Percentiles rank a stretch among this genome's conserved stretches.
Evolutionary conservation across 2,888 invertebrate species (phyloP).

Genomic region (Magallana nippona): DNA sequence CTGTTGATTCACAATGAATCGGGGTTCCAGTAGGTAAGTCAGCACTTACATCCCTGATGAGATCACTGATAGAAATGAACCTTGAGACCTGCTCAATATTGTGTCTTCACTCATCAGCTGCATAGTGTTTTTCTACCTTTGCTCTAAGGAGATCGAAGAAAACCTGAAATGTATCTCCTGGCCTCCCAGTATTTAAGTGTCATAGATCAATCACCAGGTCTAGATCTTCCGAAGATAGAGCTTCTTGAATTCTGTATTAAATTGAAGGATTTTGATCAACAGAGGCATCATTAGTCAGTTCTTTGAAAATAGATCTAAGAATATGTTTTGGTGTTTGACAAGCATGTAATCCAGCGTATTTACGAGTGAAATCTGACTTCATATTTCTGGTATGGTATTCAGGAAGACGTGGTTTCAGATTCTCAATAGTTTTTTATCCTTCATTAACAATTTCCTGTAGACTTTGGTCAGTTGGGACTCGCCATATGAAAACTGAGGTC

Average conservation of each 20-base stretch:
- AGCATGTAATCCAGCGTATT: slow-evolving; percentile 41
- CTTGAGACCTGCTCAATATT: slow-evolving; percentile 49
- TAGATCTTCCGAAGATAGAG: slow-evolving; percentile 47
- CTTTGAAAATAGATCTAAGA: slow-evolving; percentile 43
- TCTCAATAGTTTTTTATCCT: slow-evolving; percentile 40
- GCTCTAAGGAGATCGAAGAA: slow-evolving; percentile 49
- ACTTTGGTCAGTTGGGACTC: slow-evolving; percentile 42
- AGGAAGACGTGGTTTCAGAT: slow-evolving; percentile 36
- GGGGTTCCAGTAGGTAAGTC: slow-evolving; percentile 48
- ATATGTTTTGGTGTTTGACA: slow-evolving; percentile 40
- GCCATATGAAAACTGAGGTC: slow-evolving; percentile 48
- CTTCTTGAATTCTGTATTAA: slow-evolving; percentile 32
- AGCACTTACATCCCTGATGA: slow-evolving; percentile 47
- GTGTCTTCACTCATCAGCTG: slow-evolving; percentile 53
- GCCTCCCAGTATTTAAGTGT: slow-evolving; percentile 53
- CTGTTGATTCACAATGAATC: slow-evolving; percentile 54
- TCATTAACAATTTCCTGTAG: slow-evolving; percentile 37
- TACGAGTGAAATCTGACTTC: slow-evolving; percentile 46
- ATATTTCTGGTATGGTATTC: slow-evolving; percentile 54
- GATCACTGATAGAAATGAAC: slow-evolving; percentile 52
- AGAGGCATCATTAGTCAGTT: slow-evolving; percentile 47
- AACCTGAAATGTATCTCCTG: slow-evolving; percentile 48
- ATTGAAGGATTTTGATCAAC: slow-evolving; percentile 44
- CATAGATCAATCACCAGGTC: slow-evolving; percentile 51
- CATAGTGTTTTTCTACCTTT: slow-evolving; percentile 48